Percentiles rank a stretch among this genome's conserved stretches.
These are phyloP conservation scores for Mellivora capensis DNA, from an alignment of 2,113 vertebrate species.

Conservation along the genomic window DNA sequence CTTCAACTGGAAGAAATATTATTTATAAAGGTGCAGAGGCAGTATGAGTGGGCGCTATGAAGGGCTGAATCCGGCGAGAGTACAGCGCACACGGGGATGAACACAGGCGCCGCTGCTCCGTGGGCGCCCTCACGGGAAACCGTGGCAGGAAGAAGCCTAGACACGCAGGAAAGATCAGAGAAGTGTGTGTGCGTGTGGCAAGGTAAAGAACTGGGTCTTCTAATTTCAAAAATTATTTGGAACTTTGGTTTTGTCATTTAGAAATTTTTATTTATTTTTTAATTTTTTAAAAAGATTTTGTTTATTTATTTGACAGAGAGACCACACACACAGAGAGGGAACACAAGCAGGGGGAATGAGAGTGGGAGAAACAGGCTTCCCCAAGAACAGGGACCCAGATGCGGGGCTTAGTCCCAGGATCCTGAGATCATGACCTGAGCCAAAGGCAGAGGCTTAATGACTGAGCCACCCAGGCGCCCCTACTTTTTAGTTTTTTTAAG, in stretches of 20 bases:
- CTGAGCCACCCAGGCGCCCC: too few species aligned
- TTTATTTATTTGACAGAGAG: too few species aligned
- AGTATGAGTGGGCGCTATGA: not conserved
- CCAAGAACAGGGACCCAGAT: too few species aligned
- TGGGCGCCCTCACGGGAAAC: not conserved
- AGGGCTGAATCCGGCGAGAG: not conserved
- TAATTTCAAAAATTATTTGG: not conserved
- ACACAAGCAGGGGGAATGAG: too few species aligned
- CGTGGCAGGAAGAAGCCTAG: not conserved
- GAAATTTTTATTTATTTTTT: not conserved
- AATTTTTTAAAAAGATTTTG: too few species aligned
- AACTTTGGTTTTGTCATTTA: not conserved
- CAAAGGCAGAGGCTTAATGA: too few species aligned
- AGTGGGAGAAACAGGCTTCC: too few species aligned
- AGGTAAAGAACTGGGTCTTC: not conserved
- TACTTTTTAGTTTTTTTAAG: not conserved
- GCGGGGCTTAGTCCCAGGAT: too few species aligned
- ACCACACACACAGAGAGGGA: too few species aligned
- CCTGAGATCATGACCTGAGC: too few species aligned
- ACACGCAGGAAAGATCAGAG: not conserved
- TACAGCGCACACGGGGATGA: not conserved
- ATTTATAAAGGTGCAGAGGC: not conserved
- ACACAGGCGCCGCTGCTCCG: rapidly evolving
- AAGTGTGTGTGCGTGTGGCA: not conserved
- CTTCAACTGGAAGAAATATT: not conserved